These are phyloP conservation scores for Geothlypis trichas DNA, from an alignment of 2,113 vertebrate genomes.

Conservation along the genomic window DNA sequence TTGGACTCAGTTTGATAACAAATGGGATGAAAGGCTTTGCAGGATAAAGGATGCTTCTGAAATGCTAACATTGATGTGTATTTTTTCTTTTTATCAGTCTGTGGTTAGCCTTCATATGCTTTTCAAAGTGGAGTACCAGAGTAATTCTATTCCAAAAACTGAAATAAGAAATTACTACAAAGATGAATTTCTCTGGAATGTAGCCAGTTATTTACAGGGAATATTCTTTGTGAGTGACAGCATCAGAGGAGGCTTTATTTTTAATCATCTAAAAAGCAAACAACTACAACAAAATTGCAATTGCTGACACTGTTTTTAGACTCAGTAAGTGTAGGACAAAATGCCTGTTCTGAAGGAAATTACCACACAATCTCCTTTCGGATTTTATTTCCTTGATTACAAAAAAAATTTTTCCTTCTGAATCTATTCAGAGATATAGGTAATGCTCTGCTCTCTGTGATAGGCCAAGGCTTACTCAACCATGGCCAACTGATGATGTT, in stretches of 20 bases:
- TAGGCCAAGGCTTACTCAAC: constrained; percentile 1
- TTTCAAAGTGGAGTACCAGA: neutral
- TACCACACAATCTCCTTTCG: neutral
- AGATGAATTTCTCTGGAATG: neutral
- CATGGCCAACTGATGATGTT: constrained; percentile 31
- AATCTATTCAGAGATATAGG: constrained; percentile 10
- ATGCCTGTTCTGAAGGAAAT: constrained; percentile 1
- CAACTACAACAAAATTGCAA: constrained; percentile 34
- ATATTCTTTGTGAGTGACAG: constrained; percentile 23
- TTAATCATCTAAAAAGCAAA: constrained; percentile 42
- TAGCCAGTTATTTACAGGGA: neutral
- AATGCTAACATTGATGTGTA: neutral
- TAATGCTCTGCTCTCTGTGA: neutral
- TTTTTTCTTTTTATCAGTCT: neutral
- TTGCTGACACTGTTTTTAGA: neutral
- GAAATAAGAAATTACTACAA: neutral
- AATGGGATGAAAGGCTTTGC: neutral
- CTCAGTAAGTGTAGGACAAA: constrained; percentile 19
- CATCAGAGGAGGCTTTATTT: neutral
- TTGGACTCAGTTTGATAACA: neutral
- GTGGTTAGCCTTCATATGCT: neutral
- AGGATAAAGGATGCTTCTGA: constrained; percentile 12
- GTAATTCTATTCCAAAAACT: neutral
- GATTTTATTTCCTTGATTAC: constrained; percentile 29
- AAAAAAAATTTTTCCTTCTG: constrained; percentile 12